phyloP scores from a whole-genome alignment of 2,797 vertebrate genomes.

The Rhinatrema bivittatum region DNA sequence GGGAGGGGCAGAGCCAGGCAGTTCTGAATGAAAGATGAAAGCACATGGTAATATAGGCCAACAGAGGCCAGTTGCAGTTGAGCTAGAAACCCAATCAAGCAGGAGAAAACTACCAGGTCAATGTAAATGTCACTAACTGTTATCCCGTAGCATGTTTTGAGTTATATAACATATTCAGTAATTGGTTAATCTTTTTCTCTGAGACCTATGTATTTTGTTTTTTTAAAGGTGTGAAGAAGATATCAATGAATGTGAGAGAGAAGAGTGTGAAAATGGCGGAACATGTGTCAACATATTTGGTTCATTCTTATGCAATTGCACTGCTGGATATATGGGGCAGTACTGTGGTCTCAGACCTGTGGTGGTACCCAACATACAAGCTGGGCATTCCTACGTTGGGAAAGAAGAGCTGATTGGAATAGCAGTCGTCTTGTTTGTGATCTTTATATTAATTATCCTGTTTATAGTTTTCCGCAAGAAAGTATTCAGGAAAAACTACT shows the following conservation, averaged over 20 bases:
- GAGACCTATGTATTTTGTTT: neutral
- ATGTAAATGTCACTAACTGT: too few species aligned
- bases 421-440: conserved; percentile 81
- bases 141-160: too few species aligned
- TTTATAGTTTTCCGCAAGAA: conserved; percentile 90
- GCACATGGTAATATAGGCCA: too few species aligned
- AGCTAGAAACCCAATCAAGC: too few species aligned
- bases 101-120: too few species aligned
- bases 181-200: neutral
- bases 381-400: conserved; percentile 83
- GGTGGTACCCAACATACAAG: conserved; percentile 92
- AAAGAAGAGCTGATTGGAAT: conserved; percentile 95
- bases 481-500: conserved; percentile 91
- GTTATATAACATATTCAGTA: too few species aligned
- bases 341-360: conserved; percentile 81
- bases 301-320: conserved; percentile 93
- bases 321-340: conserved; percentile 80
- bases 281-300: conserved; percentile 86
- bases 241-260: conserved; percentile 84
- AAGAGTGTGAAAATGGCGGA: conserved; percentile 88
- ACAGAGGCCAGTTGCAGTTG: too few species aligned
- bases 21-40: too few species aligned
- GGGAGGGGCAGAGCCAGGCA: too few species aligned
- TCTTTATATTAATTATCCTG: conserved; percentile 76
- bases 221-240: conserved; percentile 82